A percentile compares a stretch with the other conserved stretches of the same genome.
phyloP scores from a whole-genome alignment of 2,888 invertebrate species.

The Agonopterix subpropinquella region DNA sequence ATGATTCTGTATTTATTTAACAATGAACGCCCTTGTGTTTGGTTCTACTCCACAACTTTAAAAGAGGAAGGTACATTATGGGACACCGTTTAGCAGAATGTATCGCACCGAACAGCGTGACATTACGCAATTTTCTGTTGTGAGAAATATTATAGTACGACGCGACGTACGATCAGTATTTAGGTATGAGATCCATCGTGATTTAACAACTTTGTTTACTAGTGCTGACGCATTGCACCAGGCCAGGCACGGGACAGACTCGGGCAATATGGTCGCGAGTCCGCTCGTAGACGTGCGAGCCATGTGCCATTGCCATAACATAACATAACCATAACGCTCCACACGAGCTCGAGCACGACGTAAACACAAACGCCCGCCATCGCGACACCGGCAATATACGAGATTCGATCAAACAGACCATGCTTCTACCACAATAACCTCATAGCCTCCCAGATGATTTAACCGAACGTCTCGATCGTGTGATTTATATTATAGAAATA shows the following conservation, averaged over 20 bases:
- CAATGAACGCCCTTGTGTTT: too few species aligned
- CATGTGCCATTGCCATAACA: too few species aligned
- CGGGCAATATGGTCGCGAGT: too few species aligned
- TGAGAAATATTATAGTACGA: too few species aligned
- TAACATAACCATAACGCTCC: slow-evolving; percentile 45
- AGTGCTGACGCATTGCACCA: slow-evolving; percentile 48
- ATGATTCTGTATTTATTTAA: too few species aligned
- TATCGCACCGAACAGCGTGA: too few species aligned
- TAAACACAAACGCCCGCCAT: too few species aligned
- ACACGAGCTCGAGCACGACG: slow-evolving; percentile 2
- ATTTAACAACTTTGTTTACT: slow-evolving; percentile 38
- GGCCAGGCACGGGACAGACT: slow-evolving; percentile 19
- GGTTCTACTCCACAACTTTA: too few species aligned
- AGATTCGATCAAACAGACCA: slow-evolving; percentile 27
- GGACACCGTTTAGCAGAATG: too few species aligned
- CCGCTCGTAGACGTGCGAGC: slow-evolving; percentile 19
- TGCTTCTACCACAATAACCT: background rate
- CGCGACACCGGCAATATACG: slow-evolving; percentile 16
- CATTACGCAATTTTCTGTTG: too few species aligned
- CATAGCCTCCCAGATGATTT: background rate
- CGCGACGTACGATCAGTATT: background rate
- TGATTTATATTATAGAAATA: slow-evolving; percentile 30
- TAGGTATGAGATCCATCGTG: slow-evolving; percentile 1
- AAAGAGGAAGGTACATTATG: too few species aligned
- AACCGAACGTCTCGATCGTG: slow-evolving; percentile 3